phyloP scores from a whole-genome alignment of 2,888 invertebrate species.

The Microctonus brassicae region DNA sequence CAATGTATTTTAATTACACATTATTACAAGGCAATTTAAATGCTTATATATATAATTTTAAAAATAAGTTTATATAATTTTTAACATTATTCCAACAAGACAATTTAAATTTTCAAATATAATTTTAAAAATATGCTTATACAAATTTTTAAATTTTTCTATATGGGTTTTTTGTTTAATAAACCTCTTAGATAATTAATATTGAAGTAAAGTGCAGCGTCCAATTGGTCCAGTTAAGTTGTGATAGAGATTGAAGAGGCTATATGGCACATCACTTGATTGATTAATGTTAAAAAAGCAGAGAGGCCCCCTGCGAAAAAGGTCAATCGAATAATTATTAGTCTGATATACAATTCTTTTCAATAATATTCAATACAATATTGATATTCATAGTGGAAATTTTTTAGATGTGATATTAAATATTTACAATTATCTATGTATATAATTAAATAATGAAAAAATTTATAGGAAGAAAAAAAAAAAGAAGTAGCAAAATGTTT shows the following conservation, averaged over 20 bases:
- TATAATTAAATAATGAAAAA: not conserved
- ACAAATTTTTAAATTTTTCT: too few relatives aligned
- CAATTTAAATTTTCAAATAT: too few relatives aligned
- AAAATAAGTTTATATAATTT: too few relatives aligned
- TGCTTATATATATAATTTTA: too few relatives aligned
- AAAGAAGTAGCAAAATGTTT: not conserved
- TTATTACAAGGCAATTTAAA: not conserved
- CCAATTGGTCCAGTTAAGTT: conserved; percentile 46
- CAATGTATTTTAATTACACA: not conserved
- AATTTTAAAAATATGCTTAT: too few relatives aligned
- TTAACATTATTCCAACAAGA: too few relatives aligned
- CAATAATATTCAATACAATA: not conserved
- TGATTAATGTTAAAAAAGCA: too few relatives aligned
- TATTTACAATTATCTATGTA: not conserved
- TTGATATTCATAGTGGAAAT: not conserved
- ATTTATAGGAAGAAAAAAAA: not conserved
- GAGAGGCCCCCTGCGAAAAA: conserved; percentile 32
- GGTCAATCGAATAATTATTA: conserved; percentile 25
- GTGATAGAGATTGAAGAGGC: conserved; percentile 41
- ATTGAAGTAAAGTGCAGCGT: too few relatives aligned
- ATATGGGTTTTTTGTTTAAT: too few relatives aligned
- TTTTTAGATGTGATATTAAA: not conserved
- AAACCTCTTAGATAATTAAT: too few relatives aligned
- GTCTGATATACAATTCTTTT: conserved; percentile 4
- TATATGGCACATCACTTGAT: too few relatives aligned